These are phyloP conservation scores for Drosophila albomicans DNA, from an alignment of 1,140 invertebrate genomes.

Conservation along the genomic window DNA sequence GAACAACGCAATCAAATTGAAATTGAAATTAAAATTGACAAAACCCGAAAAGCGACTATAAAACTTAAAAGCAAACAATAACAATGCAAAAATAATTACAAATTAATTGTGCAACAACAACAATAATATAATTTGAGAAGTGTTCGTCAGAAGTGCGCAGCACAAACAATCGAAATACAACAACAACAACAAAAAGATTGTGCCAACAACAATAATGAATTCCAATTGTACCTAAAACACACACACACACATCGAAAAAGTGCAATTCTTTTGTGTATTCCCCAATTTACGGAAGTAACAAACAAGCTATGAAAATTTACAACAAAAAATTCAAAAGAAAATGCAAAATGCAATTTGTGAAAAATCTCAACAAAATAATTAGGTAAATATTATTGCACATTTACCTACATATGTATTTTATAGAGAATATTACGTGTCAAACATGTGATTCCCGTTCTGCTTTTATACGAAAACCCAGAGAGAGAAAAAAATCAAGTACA, in stretches of 20 bases:
- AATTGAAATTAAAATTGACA: conserved; percentile 36
- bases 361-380: conserved; percentile 23
- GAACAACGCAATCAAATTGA: conserved; percentile 34
- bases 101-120: conserved; percentile 62
- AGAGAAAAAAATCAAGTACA: conserved; percentile 18
- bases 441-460: conserved; percentile 56
- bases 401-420: conserved; percentile 16
- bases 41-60: conserved; percentile 19
- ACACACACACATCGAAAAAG: conserved; percentile 12
- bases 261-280: conserved; percentile 45
- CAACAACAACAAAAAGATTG: conserved; percentile 17
- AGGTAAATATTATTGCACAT: conserved; percentile 24
- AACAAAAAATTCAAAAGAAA: neutral
- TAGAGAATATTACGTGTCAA: conserved; percentile 49
- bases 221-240: conserved; percentile 17
- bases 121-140: conserved; percentile 44
- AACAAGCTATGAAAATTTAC: neutral
- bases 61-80: conserved; percentile 35
- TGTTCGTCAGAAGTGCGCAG: conserved; percentile 45
- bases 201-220: conserved; percentile 24
- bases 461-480: conserved; percentile 26
- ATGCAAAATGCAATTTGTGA: conserved; percentile 16
- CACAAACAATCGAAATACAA: conserved; percentile 20
- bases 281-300: conserved; percentile 20
- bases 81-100: conserved; percentile 56